Evolutionary conservation across 2,888 invertebrate species (phyloP).

Genomic region (Stenichneumon culpator): DNA sequence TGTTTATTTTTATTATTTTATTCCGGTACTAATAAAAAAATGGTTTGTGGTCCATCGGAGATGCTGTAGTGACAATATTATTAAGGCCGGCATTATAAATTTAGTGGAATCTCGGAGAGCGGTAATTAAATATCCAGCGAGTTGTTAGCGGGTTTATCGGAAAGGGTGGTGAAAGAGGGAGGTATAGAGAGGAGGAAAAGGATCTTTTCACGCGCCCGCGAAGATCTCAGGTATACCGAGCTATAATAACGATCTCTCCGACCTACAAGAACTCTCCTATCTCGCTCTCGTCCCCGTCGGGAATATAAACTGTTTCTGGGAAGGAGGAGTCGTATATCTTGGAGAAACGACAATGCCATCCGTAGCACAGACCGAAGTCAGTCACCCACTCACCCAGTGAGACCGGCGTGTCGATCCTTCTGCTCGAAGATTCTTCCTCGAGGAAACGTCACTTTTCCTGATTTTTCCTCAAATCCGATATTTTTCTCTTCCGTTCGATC

Average conservation of each 20-base stretch:
- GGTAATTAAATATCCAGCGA: constrained; percentile 18
- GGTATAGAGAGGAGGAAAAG: background rate
- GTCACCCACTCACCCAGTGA: constrained; percentile 81
- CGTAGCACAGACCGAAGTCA: constrained; percentile 75
- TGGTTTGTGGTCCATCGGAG: no score
- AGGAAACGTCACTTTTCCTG: constrained; percentile 61
- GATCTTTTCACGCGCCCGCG: constrained; percentile 35
- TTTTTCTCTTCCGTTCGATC: constrained; percentile 27
- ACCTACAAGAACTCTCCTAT: constrained; percentile 50
- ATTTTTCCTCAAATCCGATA: background rate
- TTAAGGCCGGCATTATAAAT: background rate
- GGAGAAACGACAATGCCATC: constrained; percentile 80
- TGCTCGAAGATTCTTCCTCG: constrained; percentile 28
- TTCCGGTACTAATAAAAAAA: no score
- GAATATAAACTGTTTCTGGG: constrained; percentile 84
- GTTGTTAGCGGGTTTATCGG: background rate
- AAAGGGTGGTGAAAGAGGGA: constrained; percentile 28
- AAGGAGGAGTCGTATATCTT: constrained; percentile 84
- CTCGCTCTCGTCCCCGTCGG: constrained; percentile 63
- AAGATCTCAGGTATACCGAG: constrained; percentile 63
- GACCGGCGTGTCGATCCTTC: constrained; percentile 31
- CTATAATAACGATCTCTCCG: constrained; percentile 69
- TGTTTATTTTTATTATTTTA: no score
- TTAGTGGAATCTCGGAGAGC: background rate
- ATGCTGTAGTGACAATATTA: background rate